Conservation (phyloP, 2,888 invertebrate genomes). For the Andrena bicolor region DNA sequence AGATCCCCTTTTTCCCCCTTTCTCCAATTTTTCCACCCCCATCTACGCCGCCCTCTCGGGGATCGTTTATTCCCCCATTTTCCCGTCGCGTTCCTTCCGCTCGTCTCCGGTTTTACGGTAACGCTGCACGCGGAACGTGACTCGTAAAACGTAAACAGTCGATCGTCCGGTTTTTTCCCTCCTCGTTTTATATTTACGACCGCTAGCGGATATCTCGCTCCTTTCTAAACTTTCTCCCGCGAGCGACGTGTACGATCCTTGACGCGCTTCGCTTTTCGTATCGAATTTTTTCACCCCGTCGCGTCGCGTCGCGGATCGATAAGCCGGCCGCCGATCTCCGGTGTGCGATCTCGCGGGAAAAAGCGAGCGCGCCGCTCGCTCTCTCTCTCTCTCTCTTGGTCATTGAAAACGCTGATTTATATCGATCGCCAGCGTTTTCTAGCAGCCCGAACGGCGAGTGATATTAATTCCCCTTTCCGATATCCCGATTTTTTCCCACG, state of each 20-base stretch:
- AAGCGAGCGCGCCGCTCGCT: background rate
- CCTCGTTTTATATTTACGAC: conserved; percentile 64
- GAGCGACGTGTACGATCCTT: conserved; percentile 56
- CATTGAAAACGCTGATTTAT: conserved; percentile 3
- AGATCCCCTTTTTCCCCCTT: background rate
- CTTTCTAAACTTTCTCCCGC: conserved; percentile 72
- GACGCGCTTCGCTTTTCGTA: conserved; percentile 48
- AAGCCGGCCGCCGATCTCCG: conserved; percentile 29
- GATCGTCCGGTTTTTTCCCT: conserved; percentile 47
- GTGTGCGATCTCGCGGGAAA: background rate
- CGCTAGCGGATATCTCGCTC: conserved; percentile 57
- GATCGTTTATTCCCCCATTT: conserved; percentile 5
- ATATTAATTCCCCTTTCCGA: conserved; percentile 1
- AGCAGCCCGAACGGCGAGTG: background rate
- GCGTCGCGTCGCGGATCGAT: conserved; percentile 34
- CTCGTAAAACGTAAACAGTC: conserved; percentile 56
- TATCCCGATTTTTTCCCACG: background rate
- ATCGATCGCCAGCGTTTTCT: conserved; percentile 5
- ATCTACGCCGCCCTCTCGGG: background rate
- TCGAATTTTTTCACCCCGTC: conserved; percentile 27
- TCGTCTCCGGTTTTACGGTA: conserved; percentile 18
- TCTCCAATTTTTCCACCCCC: too few species aligned
- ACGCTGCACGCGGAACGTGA: conserved; percentile 55
- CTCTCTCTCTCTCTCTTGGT: background rate
- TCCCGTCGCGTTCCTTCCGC: background rate